Conservation (phyloP, 2,888 invertebrate genomes). For the Achlya flavicornis region DNA sequence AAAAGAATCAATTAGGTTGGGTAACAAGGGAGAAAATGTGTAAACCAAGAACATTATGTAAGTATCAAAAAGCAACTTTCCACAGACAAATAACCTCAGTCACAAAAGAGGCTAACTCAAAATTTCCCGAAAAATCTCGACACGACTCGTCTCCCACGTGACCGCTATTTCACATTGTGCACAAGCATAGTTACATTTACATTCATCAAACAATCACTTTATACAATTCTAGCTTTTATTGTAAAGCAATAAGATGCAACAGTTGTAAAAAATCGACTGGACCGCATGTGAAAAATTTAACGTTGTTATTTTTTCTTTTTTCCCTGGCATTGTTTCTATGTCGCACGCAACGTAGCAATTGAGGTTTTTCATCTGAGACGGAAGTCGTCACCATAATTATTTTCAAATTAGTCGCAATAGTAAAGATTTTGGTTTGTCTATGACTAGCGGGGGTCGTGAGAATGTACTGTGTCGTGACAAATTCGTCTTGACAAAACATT, state of each 20-base stretch:
- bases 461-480: slow-evolving; percentile 16
- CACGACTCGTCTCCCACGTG: slow-evolving; percentile 12
- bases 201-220: neutral
- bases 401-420: slow-evolving; percentile 76
- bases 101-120: slow-evolving; percentile 30
- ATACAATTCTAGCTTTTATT: slow-evolving; percentile 9
- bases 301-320: slow-evolving; percentile 42
- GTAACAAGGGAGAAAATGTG: too few relatives aligned
- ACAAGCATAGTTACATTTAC: slow-evolving; percentile 9
- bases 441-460: slow-evolving; percentile 28
- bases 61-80: neutral
- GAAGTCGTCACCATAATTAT: slow-evolving; percentile 74
- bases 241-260: slow-evolving; percentile 10
- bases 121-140: slow-evolving; percentile 32
- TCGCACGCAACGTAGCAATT: slow-evolving; percentile 74
- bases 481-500: slow-evolving; percentile 14
- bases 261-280: slow-evolving; percentile 31
- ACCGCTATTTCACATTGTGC: slow-evolving; percentile 15
- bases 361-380: slow-evolving; percentile 70
- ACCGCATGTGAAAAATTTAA: slow-evolving; percentile 35
- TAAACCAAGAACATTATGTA: neutral
- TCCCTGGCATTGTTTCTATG: slow-evolving; percentile 64
- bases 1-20: too few relatives aligned
- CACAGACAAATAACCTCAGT: slow-evolving; percentile 16
- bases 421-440: slow-evolving; percentile 58